These are phyloP conservation scores for Teleogryllus occipitalis DNA, from an alignment of 1,140 invertebrate species.

Conservation along the genomic window DNA sequence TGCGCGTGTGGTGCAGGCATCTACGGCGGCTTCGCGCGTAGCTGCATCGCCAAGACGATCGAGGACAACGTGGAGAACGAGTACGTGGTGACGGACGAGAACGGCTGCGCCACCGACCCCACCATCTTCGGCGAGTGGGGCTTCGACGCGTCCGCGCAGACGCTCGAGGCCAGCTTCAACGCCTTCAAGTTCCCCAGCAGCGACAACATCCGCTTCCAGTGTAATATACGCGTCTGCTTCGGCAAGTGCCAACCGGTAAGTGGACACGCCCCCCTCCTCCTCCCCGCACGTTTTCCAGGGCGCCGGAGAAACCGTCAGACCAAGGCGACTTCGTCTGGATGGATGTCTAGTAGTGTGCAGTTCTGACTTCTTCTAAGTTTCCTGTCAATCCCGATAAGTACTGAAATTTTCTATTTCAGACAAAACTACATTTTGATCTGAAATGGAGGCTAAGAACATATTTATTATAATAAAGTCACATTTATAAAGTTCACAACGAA, in stretches of 20 bases:
- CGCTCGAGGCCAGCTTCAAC: constrained; percentile 78
- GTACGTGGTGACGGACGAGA: constrained; percentile 86
- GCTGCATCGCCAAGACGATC: constrained; percentile 86
- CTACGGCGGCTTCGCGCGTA: constrained; percentile 87
- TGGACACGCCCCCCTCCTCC: constrained; percentile 23
- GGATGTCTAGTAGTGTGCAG: too few species aligned
- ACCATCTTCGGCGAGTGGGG: constrained; percentile 91
- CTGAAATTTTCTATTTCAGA: too few species aligned
- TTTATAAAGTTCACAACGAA: too few species aligned
- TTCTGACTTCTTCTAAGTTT: too few species aligned
- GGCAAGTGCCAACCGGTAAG: constrained; percentile 88
- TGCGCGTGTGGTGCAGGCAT: constrained; percentile 56
- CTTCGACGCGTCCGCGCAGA: constrained; percentile 71
- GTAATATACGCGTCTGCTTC: constrained; percentile 91
- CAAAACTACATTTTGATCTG: too few species aligned
- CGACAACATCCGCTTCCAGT: constrained; percentile 91
- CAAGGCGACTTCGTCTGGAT: too few species aligned
- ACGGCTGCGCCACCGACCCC: constrained; percentile 87
- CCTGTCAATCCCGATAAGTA: too few species aligned
- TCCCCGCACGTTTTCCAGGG: too few species aligned
- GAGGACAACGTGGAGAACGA: constrained; percentile 83
- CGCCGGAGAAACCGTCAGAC: too few species aligned
- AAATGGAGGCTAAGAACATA: too few species aligned
- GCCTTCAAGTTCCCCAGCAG: constrained; percentile 94
- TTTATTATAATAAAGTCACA: too few species aligned